Evolutionary conservation across 2,888 invertebrate genomes (phyloP), one percentile per base, ranked within the genome.

Genomic region (Nebria salina): DNA sequence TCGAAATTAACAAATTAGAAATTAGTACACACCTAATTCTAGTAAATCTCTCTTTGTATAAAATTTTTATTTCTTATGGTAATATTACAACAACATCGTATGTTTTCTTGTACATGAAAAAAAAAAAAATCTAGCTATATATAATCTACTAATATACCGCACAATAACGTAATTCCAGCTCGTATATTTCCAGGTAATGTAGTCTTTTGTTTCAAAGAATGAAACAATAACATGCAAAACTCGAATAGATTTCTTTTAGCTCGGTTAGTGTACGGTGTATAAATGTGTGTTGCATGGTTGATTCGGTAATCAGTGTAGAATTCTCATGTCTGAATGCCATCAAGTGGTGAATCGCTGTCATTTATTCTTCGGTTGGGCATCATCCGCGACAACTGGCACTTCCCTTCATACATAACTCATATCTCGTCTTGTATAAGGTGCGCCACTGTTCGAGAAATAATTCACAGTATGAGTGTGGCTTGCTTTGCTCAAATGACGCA

Each of bases 181-280:
- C 70, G 70, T 70, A 70, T 80, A 75, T 72, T 65, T 80, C 80
- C 65, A 75, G 66, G 64, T 72, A 80, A 80, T 66, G 70, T 75
- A 75, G 66, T 15, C 80, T 75, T 80, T 73, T 75, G 68, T 75
- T 75, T 72, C 64, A 20, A 80, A 74, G 75, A 79, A 80, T 74
- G 75, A 43, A 75, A 66, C 26, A 25, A 80, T 64, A 80, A 75
- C 80, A 80, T 80, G 80, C 80, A 75, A 80, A 80, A 80, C 80
- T 75, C 75, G 65, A 80, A 80, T 80, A 80, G 80, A 75, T 80
- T 75, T 80, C 65, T 15, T 80, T 80, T 34, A 15, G 54, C 25
- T 26, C 13, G 54, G 75, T 68, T 34, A 34, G 34, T 34, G 34
- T 34, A 74, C 75, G 65, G 34, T 34, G 25, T 15, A 54, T 54